These are phyloP conservation scores for Erythrocercus mccallii DNA, from an alignment of 2,113 vertebrate species.

Conservation along the genomic window DNA sequence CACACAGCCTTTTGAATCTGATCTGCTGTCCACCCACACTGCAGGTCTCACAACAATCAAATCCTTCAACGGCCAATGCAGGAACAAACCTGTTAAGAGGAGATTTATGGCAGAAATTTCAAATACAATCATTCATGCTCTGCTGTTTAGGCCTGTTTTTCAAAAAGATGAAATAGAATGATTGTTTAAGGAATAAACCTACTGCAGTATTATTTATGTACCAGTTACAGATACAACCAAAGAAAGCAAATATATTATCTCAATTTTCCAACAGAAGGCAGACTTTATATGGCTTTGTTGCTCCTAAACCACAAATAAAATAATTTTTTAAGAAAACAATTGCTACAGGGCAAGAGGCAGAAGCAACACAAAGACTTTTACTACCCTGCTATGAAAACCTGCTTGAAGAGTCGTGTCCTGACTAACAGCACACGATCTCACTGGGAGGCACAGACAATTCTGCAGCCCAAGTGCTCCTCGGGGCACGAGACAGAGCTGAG, in stretches of 20 bases:
- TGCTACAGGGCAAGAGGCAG: not conserved
- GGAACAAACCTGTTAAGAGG: not conserved
- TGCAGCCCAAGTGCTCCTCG: not conserved
- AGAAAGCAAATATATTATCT: not conserved
- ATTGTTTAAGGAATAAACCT: not conserved
- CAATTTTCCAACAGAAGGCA: not conserved
- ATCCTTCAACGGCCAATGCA: not conserved
- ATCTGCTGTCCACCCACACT: not conserved
- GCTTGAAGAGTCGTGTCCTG: not conserved
- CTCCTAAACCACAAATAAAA: not conserved
- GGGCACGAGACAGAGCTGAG: not conserved
- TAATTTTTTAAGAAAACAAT: not conserved
- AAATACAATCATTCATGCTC: not conserved
- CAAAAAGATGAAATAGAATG: not conserved
- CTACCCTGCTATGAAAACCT: not conserved
- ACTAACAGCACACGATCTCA: rapidly evolving
- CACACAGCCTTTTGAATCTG: not conserved
- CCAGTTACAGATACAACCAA: not conserved
- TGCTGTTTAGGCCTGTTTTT: not conserved
- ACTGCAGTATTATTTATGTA: not conserved
- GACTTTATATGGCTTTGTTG: not conserved
- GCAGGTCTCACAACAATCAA: not conserved
- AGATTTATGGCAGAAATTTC: not conserved
- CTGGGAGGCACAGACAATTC: not conserved
- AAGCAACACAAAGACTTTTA: not conserved